Base-by-base conservation (phyloP, 2,113 vertebrate genomes). In the Gymnorhina tibicen region DNA sequence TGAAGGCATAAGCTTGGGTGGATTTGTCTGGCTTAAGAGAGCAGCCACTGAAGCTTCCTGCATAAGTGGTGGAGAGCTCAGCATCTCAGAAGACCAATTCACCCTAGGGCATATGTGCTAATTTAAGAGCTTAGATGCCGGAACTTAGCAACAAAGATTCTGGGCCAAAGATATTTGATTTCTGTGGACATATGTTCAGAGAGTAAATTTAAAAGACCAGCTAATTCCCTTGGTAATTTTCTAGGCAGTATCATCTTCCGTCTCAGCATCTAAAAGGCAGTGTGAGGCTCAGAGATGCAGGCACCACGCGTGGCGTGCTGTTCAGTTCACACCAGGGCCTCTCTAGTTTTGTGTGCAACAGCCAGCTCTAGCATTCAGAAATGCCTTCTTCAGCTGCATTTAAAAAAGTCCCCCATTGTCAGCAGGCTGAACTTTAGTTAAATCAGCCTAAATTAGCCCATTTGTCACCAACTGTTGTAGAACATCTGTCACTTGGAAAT, bases 401-500 rank as follows among this genome's bases (percentile, higher is more conserved):
- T 3, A 50, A 91, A 91, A 76, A 91, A 90, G 62, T 93, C 60
- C n/a, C 79, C 64, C 80, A 86, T 79, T 96, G 95, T 96, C 93
- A 96, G 88, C 91, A 93, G 83, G 77, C 88, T 95, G 92, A 96
- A 87, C 91, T 88, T 93, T 94, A 97, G 83, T 97, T 97, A 97
- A 97, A 96, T 96, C 92, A 93, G 94, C 85, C 80, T 89, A 93
- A 96, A 93, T 96, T 96, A 97, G 91, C 80, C 88, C 13, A 33
- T 94, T 96, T 93, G 92, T 96, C 91, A 96, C 93, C 95, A 96
- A 95, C 95, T 94, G 93, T 91, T 97, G 91, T 85, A 96, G 76
- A 96, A 95, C 93, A 96, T 97, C 96, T 97, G 96, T 96, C 96
- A 93, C 95, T 95, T 92, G 93, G 83, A 97, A 96, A 92, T 64